phyloP scores from a whole-genome alignment of 1,140 invertebrate species.

The Pseudobourletiella spinata region DNA sequence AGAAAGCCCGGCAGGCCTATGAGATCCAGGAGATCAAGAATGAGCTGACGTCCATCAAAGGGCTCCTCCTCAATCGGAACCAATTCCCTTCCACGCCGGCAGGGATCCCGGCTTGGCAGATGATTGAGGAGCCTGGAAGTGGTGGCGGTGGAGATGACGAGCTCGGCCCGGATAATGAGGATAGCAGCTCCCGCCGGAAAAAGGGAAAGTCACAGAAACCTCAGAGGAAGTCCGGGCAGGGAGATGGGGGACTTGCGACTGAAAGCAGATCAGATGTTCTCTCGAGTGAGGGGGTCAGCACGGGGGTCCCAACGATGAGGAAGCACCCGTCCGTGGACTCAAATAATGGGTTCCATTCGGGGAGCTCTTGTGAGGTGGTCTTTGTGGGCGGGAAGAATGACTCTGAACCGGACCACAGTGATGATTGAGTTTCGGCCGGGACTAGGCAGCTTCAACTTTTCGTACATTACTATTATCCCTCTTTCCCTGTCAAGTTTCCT shows the following conservation, averaged over 20 bases:
- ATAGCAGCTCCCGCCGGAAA: conserved; percentile 1
- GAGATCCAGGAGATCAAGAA: conserved; percentile 27
- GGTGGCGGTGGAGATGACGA: conserved; percentile 15
- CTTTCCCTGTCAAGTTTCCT: neutral
- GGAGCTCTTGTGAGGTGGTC: conserved; percentile 35
- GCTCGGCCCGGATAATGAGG: conserved; percentile 13
- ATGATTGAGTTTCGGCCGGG: conserved; percentile 18
- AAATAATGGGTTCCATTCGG: conserved; percentile 31
- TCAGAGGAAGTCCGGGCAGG: neutral
- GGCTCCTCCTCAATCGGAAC: conserved; percentile 21
- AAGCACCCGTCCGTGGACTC: conserved; percentile 32
- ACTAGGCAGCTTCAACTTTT: neutral
- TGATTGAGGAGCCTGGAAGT: conserved; percentile 12
- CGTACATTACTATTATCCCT: neutral
- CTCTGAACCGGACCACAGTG: conserved; percentile 23
- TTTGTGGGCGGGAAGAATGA: conserved; percentile 26
- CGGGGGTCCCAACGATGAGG: neutral
- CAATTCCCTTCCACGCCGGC: conserved; percentile 27
- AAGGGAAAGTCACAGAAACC: conserved; percentile 6
- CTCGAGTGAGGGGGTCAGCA: neutral
- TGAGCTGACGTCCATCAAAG: conserved; percentile 27
- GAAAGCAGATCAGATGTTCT: neutral
- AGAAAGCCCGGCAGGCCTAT: conserved; percentile 4
- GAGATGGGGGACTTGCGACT: neutral
- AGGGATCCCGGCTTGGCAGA: conserved; percentile 35